Evolutionary conservation across 2,113 vertebrate genomes (phyloP), one percentile per base, ranked within the genome.

Genomic region (Macrotus californicus): DNA sequence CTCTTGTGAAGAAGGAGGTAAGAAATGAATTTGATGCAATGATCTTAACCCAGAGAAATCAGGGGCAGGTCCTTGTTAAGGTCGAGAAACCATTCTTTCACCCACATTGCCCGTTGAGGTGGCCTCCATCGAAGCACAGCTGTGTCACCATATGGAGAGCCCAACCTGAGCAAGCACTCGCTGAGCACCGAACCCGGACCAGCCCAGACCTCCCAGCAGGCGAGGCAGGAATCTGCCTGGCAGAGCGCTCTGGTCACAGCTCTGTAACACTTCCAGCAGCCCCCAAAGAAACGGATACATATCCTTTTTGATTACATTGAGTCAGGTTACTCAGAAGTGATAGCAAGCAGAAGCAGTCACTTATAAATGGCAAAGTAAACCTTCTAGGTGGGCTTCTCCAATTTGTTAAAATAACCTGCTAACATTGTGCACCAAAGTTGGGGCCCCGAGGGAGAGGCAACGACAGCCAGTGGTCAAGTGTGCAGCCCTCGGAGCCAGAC

Each of bases 401-500:
- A 73, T 34, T 50, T 24, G 24, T 41, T 66, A 36, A 48, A 61
- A 14, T 72, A 48, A 36, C 16, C 24, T 46, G n/a, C 22, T 26
- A 22, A 39, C 7, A 26, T 12, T 3, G 31, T 21, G 29, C 0
- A 2, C 19, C 36, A 2, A 75, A 89, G 48, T 21, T 31, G 4
- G 21, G 75, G 48, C 41, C 69, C 59, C 0, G 3, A 5, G 46
- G 48, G 19, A 91, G 59, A 54, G 34, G 64, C 14, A 7, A 15
- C 0, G 14, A 3, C 22, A 24, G 16, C n/a, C 4, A 0, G 1
- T 16, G 6, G 54, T 2, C 56, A 41, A 29, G 48, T 6, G 5
- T 52, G 16, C 4, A 19, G 72, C 2, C 29, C 26, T 46, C 24
- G 67, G 39, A 61, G 59, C 66, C 52, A 18, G 56, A 4, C 36